Conservation (phyloP, 2,113 vertebrate species). For the Muntiacus muntjak region DNA sequence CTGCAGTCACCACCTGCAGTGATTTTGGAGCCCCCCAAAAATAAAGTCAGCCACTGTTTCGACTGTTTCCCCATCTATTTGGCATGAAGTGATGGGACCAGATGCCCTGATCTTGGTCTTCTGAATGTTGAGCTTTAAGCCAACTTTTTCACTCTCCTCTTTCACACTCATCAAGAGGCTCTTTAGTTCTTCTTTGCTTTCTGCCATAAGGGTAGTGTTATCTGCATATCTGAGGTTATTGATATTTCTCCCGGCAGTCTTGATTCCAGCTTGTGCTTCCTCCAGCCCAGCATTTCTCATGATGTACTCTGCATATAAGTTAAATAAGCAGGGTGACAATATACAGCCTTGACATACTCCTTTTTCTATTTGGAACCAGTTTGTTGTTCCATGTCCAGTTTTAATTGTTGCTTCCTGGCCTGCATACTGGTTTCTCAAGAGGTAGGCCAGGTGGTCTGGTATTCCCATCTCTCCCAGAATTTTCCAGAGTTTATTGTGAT, state of each 20-base stretch:
- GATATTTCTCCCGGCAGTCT: fast-evolving
- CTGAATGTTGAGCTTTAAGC: background rate
- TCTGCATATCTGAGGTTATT: background rate
- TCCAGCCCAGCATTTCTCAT: background rate
- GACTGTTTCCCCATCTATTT: background rate
- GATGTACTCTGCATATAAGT: background rate
- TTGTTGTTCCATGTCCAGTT: background rate
- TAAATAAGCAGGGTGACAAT: background rate
- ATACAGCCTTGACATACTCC: background rate
- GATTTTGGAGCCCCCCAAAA: background rate
- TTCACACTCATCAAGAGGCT: background rate
- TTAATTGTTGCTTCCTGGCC: background rate
- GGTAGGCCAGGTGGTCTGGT: background rate
- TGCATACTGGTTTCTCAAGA: background rate
- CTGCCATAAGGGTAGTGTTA: background rate
- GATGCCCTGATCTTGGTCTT: background rate
- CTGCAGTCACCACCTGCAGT: background rate
- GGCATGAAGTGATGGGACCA: background rate
- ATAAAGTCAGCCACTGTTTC: background rate
- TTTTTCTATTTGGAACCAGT: background rate
- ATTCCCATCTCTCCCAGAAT: background rate
- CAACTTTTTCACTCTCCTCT: background rate
- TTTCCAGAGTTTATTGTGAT: background rate
- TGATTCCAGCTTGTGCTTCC: background rate
- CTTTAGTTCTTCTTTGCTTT: background rate